Base-by-base conservation (phyloP, 2,113 vertebrate genomes). In the Centropus unirufus region DNA sequence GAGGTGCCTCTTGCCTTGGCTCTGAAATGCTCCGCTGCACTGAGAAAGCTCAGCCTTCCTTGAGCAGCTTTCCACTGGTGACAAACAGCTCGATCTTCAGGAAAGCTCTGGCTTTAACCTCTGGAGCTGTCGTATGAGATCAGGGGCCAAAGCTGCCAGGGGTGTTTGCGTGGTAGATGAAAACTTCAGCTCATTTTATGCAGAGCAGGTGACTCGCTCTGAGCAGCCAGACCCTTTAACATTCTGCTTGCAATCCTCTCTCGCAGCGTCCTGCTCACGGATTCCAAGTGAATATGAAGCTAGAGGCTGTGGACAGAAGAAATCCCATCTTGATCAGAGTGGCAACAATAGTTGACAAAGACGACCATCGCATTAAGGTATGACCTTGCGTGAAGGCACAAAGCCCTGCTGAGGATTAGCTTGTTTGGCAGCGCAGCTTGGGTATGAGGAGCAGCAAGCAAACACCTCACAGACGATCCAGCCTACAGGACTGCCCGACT, bases 271-370 rank as follows among this genome's bases (percentile, higher is more conserved):
- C 98, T 44, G 96, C 98, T 61, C 98, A 99, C 5, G 96, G 97
- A 42, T 99, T 99, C 96, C 98, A 98, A 86, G 93, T 97, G 24
- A 97, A 98, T 92, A 98, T 97, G 49, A 98, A 97, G 89, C 82
- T 99, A 63, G 99, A 99, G 95, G 97, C 97, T 4, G 98, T 99
- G 30, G 99, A 99, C 97, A 97, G 96, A 80, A 97, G 98, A 76
- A 98, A 98, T 93, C 98, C 98, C 23, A 97, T 98, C 98, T 78
- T 99, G 94, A 98, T 99, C 89, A 97, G 99, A 11, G 98, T 98
- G 30, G 98, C 98, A 86, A 98, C 98, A 5, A 86, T 99, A 20
- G 86, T 94, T 8, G 98, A 98, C 54, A 97, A 75, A 52, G 98
- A 99, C 9, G 98, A 98, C 94, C 94, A 98, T 95, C 97, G 98